A percentile compares a stretch with the other conserved stretches of the same genome.
Evolutionary conservation across 2,113 vertebrate genomes (phyloP).

Genomic region (Dendropsophus ebraccatus): DNA sequence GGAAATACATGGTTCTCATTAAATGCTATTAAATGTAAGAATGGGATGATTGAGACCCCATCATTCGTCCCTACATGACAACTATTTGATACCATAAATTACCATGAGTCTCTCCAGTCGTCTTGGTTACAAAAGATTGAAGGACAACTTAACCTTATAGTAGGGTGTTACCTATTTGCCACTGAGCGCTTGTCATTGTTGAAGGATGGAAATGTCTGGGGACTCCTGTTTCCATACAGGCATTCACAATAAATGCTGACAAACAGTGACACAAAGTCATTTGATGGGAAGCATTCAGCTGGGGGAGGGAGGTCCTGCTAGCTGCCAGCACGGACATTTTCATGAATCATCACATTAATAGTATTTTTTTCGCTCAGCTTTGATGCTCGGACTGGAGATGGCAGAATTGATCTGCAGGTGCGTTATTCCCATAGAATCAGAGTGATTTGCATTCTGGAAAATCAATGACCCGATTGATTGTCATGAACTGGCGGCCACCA

Average conservation of each 20-base stretch:
- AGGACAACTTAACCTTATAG: constrained; percentile 42
- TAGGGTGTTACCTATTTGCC: not conserved
- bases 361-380: not conserved
- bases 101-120: not conserved
- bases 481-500: not conserved
- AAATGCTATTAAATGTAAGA: no score
- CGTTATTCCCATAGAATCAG: not conserved
- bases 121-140: constrained; percentile 62
- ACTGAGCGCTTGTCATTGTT: not conserved
- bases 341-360: not conserved
- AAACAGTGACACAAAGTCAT: not conserved
- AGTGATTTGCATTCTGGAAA: not conserved
- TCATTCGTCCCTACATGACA: not conserved
- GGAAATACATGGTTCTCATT: no score
- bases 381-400: not conserved
- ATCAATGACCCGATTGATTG: not conserved
- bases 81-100: not conserved
- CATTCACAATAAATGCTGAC: not conserved
- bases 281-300: not conserved
- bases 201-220: not conserved
- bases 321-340: not conserved
- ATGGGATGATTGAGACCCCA: not conserved
- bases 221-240: not conserved
- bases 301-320: not conserved
- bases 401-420: no score